Evolutionary conservation across 2,797 vertebrate species (phyloP).

Genomic region (Selene dorsalis): DNA sequence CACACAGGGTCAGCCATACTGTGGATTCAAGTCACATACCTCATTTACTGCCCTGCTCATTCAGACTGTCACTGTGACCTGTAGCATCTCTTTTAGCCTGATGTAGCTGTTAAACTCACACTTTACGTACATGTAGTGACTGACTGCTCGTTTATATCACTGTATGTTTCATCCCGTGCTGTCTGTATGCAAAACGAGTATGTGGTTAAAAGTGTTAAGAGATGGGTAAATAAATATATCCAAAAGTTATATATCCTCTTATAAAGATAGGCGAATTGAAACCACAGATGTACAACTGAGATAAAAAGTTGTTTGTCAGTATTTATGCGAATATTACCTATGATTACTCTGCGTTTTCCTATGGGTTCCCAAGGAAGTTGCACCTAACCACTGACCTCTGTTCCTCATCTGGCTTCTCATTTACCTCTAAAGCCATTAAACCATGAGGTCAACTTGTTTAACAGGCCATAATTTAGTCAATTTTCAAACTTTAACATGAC

Average conservation of each 20-base stretch:
- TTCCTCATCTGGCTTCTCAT: slow-evolving; percentile 11
- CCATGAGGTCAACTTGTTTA: slow-evolving; percentile 7
- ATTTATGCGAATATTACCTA: not conserved
- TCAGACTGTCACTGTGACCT: slow-evolving; percentile 43
- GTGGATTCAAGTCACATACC: slow-evolving; percentile 44
- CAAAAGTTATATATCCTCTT: no score
- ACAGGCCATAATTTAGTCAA: not conserved
- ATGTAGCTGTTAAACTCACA: not conserved
- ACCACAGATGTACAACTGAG: no score
- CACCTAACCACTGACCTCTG: not conserved
- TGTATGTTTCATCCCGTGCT: not conserved
- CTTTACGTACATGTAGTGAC: not conserved
- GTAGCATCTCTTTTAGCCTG: slow-evolving; percentile 49
- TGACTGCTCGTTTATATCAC: not conserved
- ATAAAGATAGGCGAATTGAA: no score
- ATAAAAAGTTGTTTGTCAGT: not conserved
- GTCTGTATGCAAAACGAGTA: not conserved
- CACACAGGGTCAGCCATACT: not conserved
- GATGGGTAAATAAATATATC: no score
- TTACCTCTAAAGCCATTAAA: not conserved
- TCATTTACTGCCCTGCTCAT: slow-evolving; percentile 42
- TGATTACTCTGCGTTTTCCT: not conserved
- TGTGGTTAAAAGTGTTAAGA: not conserved
- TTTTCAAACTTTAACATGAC: not conserved
- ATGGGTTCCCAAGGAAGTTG: not conserved